phyloP scores from a whole-genome alignment of 2,113 vertebrate genomes.

The Neodon shergylaensis region DNA sequence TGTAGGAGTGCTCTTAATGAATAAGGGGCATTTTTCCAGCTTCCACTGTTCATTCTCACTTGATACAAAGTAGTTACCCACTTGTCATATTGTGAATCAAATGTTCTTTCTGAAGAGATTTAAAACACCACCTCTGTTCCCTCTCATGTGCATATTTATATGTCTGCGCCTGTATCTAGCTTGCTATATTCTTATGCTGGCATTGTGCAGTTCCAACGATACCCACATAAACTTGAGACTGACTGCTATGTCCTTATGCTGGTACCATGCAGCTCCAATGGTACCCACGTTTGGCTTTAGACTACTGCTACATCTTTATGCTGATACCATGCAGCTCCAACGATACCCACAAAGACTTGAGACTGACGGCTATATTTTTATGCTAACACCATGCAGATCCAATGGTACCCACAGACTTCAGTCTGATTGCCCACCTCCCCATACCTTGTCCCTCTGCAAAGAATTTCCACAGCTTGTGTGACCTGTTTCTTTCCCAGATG shows the following conservation, averaged over 20 bases:
- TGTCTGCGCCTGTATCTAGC: neutral
- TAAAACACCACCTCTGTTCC: neutral
- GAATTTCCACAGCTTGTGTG: neutral
- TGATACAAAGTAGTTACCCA: neutral
- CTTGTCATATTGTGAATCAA: neutral
- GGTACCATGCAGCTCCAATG: neutral
- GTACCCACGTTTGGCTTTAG: no score
- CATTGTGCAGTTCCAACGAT: neutral
- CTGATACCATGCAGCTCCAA: no score
- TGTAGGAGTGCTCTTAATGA: neutral
- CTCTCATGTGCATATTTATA: neutral
- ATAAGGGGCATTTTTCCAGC: neutral
- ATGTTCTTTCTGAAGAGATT: neutral
- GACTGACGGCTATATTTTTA: neutral
- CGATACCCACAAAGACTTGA: no score
- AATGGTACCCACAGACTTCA: no score
- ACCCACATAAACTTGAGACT: neutral
- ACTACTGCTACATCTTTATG: fast-evolving
- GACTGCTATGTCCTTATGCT: neutral
- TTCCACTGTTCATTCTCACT: neutral
- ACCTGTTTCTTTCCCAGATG: neutral
- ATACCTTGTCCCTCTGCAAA: neutral
- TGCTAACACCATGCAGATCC: no score
- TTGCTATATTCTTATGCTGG: fast-evolving
- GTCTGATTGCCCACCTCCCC: neutral